Evolutionary conservation across 2,888 invertebrate genomes (phyloP).

Genomic region (Smittia aterrima): DNA sequence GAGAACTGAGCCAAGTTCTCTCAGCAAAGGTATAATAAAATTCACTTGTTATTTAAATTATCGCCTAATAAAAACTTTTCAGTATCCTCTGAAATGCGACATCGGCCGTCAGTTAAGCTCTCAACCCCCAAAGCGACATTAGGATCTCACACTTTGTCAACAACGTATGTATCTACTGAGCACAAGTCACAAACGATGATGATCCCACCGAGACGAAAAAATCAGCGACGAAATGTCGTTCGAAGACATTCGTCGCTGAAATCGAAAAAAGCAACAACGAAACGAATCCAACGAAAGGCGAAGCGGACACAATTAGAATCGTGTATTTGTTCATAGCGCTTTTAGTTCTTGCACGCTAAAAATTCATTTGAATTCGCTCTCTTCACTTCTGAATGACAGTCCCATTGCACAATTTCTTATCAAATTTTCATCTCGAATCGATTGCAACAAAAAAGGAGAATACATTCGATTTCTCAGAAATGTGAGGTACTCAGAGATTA

Average conservation of each 20-base stretch:
- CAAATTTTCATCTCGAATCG: not conserved
- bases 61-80: not conserved
- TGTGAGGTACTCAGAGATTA: not conserved
- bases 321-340: conserved; percentile 40
- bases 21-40: conserved; percentile 26
- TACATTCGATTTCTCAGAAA: not conserved
- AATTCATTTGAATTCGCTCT: not conserved
- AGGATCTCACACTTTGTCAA: not conserved
- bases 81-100: not conserved
- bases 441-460: not conserved
- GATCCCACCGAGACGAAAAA: conserved; percentile 29
- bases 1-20: not conserved
- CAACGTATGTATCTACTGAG: conserved; percentile 39
- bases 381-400: not conserved
- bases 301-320: conserved; percentile 38
- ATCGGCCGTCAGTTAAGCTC: conserved; percentile 1
- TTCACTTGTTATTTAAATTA: not conserved
- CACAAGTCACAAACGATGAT: conserved; percentile 22
- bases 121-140: conserved; percentile 7
- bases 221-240: conserved; percentile 31
- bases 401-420: not conserved
- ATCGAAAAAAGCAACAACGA: conserved; percentile 24
- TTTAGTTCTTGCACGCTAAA: not conserved
- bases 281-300: conserved; percentile 27
- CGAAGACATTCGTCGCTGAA: conserved; percentile 35